A percentile compares a stretch with the other conserved stretches of the same genome.
These are phyloP conservation scores for Keiferia lycopersicella DNA, from an alignment of 2,888 invertebrate species.

Conservation along the genomic window DNA sequence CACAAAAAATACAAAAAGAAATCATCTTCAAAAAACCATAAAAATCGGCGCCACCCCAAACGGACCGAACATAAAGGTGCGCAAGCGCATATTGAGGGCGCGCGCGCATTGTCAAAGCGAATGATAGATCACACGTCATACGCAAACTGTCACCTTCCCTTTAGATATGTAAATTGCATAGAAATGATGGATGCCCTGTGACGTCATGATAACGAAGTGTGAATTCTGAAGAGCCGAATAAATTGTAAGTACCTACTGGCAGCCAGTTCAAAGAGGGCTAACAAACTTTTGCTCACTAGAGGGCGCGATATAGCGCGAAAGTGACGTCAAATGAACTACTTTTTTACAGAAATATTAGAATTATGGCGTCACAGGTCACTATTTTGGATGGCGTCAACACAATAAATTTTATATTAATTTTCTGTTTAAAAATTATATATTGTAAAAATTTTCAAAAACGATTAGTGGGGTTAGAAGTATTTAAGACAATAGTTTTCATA, in stretches of 20 bases:
- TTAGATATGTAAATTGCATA: constrained; percentile 70
- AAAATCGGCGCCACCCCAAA: constrained; percentile 30
- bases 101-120: constrained; percentile 64
- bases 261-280: too few relatives aligned
- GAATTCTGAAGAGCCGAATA: constrained; percentile 17
- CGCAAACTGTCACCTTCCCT: constrained; percentile 54
- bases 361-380: too few relatives aligned
- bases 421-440: too few relatives aligned
- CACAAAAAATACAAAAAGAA: constrained; percentile 1
- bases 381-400: too few relatives aligned
- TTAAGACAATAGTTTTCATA: too few relatives aligned
- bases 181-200: constrained; percentile 50
- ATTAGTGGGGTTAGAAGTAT: too few relatives aligned
- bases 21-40: constrained; percentile 28
- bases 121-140: constrained; percentile 72
- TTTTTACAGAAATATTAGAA: too few relatives aligned
- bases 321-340: too few relatives aligned
- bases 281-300: too few relatives aligned
- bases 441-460: too few relatives aligned
- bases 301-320: too few relatives aligned
- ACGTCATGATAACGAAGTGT: constrained; percentile 27
- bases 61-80: constrained; percentile 13
- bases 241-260: background rate
- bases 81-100: constrained; percentile 51
- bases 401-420: too few relatives aligned